Evolutionary conservation across 2,888 invertebrate genomes (phyloP).

Genomic region (Nephrotoma appendiculata): DNA sequence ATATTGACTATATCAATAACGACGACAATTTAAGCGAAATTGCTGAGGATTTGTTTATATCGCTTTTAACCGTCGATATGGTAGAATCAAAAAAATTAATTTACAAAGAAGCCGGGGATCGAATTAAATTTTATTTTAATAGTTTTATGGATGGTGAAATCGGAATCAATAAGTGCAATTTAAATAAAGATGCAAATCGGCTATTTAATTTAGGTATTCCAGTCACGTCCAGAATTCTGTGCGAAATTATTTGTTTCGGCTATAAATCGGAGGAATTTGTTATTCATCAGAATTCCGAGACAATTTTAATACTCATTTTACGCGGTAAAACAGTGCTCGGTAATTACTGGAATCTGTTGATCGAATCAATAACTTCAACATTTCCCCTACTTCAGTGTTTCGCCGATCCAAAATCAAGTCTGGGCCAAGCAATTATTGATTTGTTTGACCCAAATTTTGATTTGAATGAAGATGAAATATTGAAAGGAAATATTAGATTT

Average conservation of each 20-base stretch:
- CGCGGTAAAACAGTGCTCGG: slow-evolving; percentile 20
- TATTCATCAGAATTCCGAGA: slow-evolving; percentile 17
- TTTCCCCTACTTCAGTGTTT: slow-evolving; percentile 22
- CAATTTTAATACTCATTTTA: slow-evolving; percentile 22
- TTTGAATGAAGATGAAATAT: slow-evolving; percentile 16
- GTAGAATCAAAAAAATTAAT: slow-evolving; percentile 14
- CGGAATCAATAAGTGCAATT: not conserved
- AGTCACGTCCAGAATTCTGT: slow-evolving; percentile 19
- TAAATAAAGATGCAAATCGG: not conserved
- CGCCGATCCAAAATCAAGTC: slow-evolving; percentile 13
- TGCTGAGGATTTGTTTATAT: slow-evolving; percentile 19
- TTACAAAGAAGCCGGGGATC: slow-evolving; percentile 17
- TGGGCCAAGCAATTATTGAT: slow-evolving; percentile 14
- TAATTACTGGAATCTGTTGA: slow-evolving; percentile 16
- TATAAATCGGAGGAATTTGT: slow-evolving; percentile 11
- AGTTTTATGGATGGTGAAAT: slow-evolving; percentile 21
- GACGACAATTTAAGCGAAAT: slow-evolving; percentile 16
- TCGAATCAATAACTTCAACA: slow-evolving; percentile 18
- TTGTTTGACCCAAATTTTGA: slow-evolving; percentile 22
- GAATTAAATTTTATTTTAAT: slow-evolving; percentile 22
- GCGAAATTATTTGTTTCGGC: slow-evolving; percentile 19
- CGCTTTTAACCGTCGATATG: slow-evolving; percentile 19
- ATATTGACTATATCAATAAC: slow-evolving; percentile 13
- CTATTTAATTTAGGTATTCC: slow-evolving; percentile 22
- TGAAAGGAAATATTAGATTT: slow-evolving; percentile 24